These are phyloP conservation scores for Sialia sialis DNA, from an alignment of 2,113 vertebrate genomes.

Conservation along the genomic window DNA sequence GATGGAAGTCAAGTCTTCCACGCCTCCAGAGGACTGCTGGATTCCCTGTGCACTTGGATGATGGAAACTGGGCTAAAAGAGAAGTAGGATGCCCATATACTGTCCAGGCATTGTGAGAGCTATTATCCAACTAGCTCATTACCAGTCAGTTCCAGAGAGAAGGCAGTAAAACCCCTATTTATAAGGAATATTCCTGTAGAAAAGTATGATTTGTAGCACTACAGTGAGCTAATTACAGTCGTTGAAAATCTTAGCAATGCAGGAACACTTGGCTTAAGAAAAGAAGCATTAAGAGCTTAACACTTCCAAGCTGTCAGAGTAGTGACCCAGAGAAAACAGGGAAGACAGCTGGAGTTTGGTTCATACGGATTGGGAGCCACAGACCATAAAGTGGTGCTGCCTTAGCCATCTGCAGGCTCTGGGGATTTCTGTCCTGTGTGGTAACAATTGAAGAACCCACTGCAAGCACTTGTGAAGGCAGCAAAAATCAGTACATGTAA, in stretches of 20 bases:
- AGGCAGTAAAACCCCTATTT: background rate
- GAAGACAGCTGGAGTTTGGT: rapidly evolving
- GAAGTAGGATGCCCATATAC: background rate
- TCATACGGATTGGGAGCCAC: rapidly evolving
- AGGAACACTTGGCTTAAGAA: background rate
- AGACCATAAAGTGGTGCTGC: background rate
- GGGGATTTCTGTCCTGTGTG: background rate
- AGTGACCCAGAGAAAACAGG: background rate
- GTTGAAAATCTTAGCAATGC: background rate
- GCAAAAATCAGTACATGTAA: background rate
- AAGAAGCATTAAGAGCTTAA: background rate
- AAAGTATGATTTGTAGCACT: background rate
- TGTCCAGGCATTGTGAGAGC: background rate
- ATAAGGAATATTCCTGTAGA: background rate
- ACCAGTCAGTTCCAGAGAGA: background rate
- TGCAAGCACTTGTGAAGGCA: background rate
- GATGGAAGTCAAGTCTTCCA: background rate
- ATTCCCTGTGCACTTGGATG: background rate
- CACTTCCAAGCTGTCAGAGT: background rate
- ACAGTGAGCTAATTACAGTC: background rate
- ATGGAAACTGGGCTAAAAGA: background rate
- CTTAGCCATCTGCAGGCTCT: background rate
- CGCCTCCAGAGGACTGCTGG: rapidly evolving
- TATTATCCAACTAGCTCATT: background rate
- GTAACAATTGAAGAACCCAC: background rate